Percentiles rank a stretch among this genome's conserved stretches.
These are phyloP conservation scores for Chloroceryle amazona DNA, from an alignment of 2,797 vertebrate genomes.

Conservation along the genomic window DNA sequence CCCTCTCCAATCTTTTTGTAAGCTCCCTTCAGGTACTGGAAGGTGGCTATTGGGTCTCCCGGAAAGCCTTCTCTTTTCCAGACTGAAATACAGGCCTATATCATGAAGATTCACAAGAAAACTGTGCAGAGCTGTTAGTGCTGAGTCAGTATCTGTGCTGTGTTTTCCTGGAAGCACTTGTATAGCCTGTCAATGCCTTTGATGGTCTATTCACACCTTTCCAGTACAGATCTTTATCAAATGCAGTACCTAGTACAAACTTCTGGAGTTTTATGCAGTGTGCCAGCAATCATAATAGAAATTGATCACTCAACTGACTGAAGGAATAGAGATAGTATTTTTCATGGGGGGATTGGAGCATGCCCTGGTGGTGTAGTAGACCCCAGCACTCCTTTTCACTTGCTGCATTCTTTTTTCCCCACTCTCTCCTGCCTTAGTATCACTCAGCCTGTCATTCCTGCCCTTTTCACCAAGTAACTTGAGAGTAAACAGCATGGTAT, in stretches of 20 bases:
- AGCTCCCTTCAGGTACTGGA: too few species aligned
- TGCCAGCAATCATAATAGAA: not conserved
- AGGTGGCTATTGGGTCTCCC: too few species aligned
- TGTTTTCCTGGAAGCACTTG: not conserved
- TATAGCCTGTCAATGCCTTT: not conserved
- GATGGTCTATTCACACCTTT: not conserved
- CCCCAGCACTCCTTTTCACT: not conserved
- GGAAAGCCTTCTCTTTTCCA: too few species aligned
- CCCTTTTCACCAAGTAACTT: not conserved
- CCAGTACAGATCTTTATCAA: not conserved
- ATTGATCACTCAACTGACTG: not conserved
- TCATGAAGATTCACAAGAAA: not conserved
- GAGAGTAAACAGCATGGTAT: not conserved
- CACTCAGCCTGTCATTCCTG: not conserved
- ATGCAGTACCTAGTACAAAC: not conserved
- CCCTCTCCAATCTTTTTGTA: too few species aligned
- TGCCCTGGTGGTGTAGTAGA: not conserved
- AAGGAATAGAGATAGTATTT: not conserved
- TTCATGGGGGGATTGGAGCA: not conserved
- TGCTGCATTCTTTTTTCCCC: not conserved
- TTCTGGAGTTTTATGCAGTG: not conserved
- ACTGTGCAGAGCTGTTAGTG: not conserved
- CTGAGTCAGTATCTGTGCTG: not conserved
- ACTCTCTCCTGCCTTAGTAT: not conserved
- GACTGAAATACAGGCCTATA: not conserved